Conservation (phyloP, 2,113 vertebrate genomes). For the Tachuris rubrigastra region DNA sequence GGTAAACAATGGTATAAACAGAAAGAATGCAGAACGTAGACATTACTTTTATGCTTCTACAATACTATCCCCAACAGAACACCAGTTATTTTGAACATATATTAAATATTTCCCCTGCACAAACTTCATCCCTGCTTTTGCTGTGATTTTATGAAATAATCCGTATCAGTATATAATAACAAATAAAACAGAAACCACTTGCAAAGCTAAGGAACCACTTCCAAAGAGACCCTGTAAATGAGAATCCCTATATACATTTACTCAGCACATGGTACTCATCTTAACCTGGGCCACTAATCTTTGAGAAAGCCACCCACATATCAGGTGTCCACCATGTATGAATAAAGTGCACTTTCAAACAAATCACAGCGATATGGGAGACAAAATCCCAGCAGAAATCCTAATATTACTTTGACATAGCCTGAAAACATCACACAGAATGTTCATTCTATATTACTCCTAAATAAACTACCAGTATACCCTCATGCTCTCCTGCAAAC, state of each 20-base stretch:
- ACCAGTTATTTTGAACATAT: not conserved
- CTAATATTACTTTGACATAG: not conserved
- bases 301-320: not conserved
- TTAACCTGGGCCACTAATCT: not conserved
- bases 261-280: not conserved
- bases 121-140: not conserved
- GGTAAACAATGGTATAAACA: not conserved
- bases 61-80: not conserved
- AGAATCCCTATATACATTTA: not conserved
- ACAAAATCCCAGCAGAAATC: not conserved
- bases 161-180: not conserved
- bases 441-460: not conserved
- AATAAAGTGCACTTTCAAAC: not conserved
- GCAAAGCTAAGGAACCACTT: not conserved
- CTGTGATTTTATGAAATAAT: not conserved
- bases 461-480: not conserved
- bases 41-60: not conserved
- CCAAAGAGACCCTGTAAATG: not conserved
- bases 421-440: not conserved
- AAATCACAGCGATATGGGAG: fast-evolving
- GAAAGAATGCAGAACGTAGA: not conserved
- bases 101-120: not conserved
- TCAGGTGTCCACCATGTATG: not conserved
- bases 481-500: not conserved
- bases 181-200: not conserved